Conservation (phyloP, 2,888 invertebrate species). For the Malacosoma neustria region DNA sequence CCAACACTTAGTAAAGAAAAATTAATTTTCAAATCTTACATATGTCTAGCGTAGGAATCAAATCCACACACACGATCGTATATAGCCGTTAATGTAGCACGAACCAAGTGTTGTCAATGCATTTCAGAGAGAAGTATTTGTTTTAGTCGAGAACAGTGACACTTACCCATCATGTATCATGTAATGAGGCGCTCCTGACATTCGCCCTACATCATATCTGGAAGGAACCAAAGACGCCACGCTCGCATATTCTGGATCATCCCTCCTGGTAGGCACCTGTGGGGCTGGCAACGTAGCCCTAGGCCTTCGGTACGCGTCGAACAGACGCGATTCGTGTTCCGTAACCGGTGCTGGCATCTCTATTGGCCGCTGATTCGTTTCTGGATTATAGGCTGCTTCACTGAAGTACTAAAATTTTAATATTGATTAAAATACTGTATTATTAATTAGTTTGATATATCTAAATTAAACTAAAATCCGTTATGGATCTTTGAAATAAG, state of each 20-base stretch:
- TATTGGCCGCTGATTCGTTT: conserved; percentile 82
- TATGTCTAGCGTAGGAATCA: too few species aligned
- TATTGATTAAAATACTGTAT: too few species aligned
- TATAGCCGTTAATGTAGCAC: too few species aligned
- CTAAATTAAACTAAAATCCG: too few species aligned
- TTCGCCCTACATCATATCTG: conserved; percentile 43
- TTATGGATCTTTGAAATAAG: too few species aligned
- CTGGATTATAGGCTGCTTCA: conserved; percentile 92
- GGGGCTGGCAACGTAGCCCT: conserved; percentile 54
- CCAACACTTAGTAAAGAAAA: too few species aligned
- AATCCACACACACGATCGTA: too few species aligned
- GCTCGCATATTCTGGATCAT: conserved; percentile 65
- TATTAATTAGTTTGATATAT: too few species aligned
- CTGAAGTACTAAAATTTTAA: conserved; percentile 88
- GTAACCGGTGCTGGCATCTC: conserved; percentile 65
- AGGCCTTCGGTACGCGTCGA: conserved; percentile 64
- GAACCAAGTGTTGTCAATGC: too few species aligned
- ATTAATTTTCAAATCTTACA: too few species aligned
- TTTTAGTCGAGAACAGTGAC: too few species aligned
- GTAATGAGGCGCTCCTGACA: conserved; percentile 46
- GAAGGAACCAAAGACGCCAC: conserved; percentile 55
- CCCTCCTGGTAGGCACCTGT: conserved; percentile 42
- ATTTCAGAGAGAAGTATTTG: too few species aligned
- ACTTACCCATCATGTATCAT: conserved; percentile 60
- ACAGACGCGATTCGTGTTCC: conserved; percentile 67